A percentile compares a stretch with the other conserved stretches of the same genome.
phyloP scores from a whole-genome alignment of 2,113 vertebrate genomes.

The Monopterus albus region DNA sequence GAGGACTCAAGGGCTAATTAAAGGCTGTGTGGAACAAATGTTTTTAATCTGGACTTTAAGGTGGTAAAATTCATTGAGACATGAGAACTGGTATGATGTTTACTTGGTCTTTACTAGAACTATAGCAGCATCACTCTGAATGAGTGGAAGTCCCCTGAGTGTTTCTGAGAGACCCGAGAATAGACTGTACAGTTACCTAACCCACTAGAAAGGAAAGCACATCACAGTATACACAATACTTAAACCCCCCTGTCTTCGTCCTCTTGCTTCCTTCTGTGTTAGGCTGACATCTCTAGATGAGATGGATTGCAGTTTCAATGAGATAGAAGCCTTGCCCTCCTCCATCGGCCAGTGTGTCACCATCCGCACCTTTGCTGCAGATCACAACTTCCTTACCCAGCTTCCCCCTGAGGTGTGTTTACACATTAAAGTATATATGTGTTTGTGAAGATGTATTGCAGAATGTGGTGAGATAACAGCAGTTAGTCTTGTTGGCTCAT shows the following conservation, averaged over 20 bases:
- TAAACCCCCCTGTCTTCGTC: neutral
- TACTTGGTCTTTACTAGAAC: neutral
- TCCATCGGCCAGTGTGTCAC: conserved; percentile 89
- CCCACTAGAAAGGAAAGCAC: neutral
- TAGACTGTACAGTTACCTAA: neutral
- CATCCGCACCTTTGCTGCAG: conserved; percentile 95
- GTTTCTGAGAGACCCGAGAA: too few species aligned
- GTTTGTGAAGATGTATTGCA: neutral
- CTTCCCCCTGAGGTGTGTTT: conserved; percentile 90
- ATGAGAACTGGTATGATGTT: neutral
- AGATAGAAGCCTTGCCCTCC: conserved; percentile 93
- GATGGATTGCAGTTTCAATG: conserved; percentile 98
- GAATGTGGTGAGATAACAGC: neutral
- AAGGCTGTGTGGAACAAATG: neutral
- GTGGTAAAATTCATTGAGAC: too few species aligned
- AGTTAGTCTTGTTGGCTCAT: neutral
- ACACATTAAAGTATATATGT: neutral
- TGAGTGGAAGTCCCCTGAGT: neutral
- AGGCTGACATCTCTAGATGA: conserved; percentile 91
- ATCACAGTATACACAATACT: neutral
- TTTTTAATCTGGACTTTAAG: neutral
- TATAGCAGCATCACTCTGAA: neutral
- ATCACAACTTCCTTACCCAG: conserved; percentile 94
- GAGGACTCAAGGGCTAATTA: neutral
- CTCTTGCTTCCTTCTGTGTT: neutral